Percentiles rank a stretch among this genome's conserved stretches.
Evolutionary conservation across 2,797 vertebrate species (phyloP).

Genomic region (Podarcis lilfordi): DNA sequence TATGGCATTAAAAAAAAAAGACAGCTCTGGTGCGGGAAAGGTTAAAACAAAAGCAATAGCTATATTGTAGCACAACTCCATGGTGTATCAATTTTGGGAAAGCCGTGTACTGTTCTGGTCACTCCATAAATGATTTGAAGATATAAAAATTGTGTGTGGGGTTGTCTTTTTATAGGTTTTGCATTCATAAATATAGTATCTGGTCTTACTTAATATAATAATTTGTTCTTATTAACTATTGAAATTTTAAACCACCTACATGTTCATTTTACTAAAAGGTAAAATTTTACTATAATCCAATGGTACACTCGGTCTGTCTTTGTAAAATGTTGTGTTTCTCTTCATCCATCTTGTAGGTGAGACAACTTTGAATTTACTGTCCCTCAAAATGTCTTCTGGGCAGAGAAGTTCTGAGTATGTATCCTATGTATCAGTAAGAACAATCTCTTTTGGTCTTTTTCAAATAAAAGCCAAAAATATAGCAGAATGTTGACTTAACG

Average conservation of each 20-base stretch:
- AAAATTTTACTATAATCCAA: not conserved
- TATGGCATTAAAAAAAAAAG: not conserved
- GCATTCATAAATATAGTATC: not conserved
- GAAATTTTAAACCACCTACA: not conserved
- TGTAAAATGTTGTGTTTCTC: slow-evolving; percentile 45
- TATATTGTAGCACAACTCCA: not conserved
- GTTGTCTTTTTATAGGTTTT: not conserved
- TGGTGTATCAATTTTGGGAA: not conserved
- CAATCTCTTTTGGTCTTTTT: not conserved
- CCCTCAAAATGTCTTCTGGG: slow-evolving; percentile 77
- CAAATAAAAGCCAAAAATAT: not conserved
- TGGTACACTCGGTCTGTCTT: not conserved
- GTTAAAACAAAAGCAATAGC: not conserved
- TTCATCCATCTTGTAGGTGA: slow-evolving; percentile 63
- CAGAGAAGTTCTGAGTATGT: slow-evolving; percentile 73
- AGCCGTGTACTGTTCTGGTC: not conserved
- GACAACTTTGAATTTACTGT: slow-evolving; percentile 74
- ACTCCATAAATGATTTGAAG: not conserved
- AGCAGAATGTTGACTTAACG: not conserved
- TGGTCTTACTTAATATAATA: no score
- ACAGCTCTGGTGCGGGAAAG: not conserved
- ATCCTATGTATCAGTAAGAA: not conserved
- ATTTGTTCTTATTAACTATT: not conserved
- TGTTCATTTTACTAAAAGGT: not conserved
- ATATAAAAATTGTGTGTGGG: not conserved